Evolutionary conservation across 2,113 vertebrate genomes (phyloP).

Genomic region (Callithrix jacchus): DNA sequence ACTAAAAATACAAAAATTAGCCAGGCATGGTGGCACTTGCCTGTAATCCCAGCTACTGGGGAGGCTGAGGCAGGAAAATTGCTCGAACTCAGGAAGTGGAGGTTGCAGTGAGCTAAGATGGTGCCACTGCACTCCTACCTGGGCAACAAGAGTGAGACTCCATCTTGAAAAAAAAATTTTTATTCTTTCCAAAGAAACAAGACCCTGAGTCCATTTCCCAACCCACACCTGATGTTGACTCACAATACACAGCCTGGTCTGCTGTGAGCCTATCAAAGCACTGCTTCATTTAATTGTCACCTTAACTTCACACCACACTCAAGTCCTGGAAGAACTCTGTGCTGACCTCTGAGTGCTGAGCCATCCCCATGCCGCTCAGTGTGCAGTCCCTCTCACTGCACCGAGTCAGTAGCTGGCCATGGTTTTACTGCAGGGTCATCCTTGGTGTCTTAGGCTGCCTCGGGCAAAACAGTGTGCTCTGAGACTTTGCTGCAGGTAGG

Average conservation of each 20-base stretch:
- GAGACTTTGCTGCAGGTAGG: background rate
- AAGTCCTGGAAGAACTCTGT: background rate
- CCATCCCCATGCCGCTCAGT: background rate
- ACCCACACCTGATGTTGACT: background rate
- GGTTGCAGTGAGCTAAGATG: too few species aligned
- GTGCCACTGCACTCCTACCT: too few species aligned
- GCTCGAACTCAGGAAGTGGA: too few species aligned
- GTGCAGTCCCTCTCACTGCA: background rate
- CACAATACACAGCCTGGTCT: background rate
- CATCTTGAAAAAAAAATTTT: too few species aligned
- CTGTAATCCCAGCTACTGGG: too few species aligned
- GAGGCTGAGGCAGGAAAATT: too few species aligned
- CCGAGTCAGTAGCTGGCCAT: background rate
- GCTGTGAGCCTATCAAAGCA: background rate
- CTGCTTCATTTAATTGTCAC: background rate
- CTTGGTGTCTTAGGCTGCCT: background rate
- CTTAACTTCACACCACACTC: background rate
- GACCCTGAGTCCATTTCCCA: background rate
- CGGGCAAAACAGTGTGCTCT: background rate
- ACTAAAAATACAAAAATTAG: too few species aligned
- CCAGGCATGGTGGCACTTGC: too few species aligned
- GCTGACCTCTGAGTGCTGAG: background rate
- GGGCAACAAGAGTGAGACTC: too few species aligned
- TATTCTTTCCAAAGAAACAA: background rate
- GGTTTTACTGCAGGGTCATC: background rate